These are phyloP conservation scores for Palloptera scutellata DNA, from an alignment of 2,888 invertebrate species.

Conservation along the genomic window DNA sequence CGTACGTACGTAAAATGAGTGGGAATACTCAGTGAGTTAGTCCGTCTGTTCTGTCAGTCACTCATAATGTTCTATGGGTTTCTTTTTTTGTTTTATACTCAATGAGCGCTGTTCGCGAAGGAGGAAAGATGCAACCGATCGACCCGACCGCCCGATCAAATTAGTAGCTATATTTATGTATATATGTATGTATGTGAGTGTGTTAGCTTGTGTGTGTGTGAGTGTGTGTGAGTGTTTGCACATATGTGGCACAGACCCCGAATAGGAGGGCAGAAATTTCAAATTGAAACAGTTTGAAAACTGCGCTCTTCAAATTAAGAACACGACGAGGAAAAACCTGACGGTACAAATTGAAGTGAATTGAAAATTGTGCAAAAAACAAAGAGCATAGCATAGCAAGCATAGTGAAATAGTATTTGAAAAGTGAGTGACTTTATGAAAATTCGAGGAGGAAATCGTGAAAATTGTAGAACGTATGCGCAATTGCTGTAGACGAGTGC, in stretches of 20 bases:
- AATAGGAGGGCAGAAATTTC: conserved; percentile 2
- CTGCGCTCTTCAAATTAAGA: conserved; percentile 43
- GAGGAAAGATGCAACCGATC: no score
- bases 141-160: no score
- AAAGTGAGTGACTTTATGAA: conserved; percentile 14
- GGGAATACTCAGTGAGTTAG: conserved; percentile 3
- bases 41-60: neutral
- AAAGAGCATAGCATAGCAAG: neutral
- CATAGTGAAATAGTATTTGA: neutral
- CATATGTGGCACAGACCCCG: neutral
- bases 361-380: conserved; percentile 6
- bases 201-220: no score
- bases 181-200: no score
- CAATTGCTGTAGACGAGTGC: neutral
- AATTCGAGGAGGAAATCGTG: conserved; percentile 11
- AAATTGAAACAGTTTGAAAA: conserved; percentile 44
- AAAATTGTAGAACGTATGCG: conserved; percentile 12
- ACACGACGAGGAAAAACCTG: conserved; percentile 28
- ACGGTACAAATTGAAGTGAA: neutral
- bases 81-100: no score
- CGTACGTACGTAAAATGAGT: conserved; percentile 20
- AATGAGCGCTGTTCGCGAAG: no score
- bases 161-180: no score
- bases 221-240: no score
- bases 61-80: no score